Evolutionary conservation across 1,140 invertebrate species (phyloP), one percentile per base, ranked within the genome.

Genomic region (Telenomus remus): DNA sequence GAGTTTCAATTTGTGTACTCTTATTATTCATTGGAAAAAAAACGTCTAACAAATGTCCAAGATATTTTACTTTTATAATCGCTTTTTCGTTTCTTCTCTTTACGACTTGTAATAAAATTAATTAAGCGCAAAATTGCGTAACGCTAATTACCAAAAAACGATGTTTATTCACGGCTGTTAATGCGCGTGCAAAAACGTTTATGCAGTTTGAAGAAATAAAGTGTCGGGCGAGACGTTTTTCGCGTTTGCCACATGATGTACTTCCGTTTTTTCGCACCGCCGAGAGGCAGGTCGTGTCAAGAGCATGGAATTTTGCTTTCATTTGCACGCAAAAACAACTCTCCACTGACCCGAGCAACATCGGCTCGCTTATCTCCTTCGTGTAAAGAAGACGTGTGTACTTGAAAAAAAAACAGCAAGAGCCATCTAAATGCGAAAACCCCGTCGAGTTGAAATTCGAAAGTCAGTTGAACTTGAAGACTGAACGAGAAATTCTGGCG

Each of bases 281-380:
- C 49, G 56, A 66, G 63, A 74, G 63, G 34, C 46, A 57, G 19
- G 55, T 74, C 63, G 57, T 74, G 57, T 74, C 57, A 57, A 57
- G 71, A 50, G 47, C 48, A n/a, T 16, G 19, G 42, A 27, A 50
- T 13, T 48, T 47, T 11, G 15, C 50, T 39, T 61, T 11, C 42
- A 19, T 39, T 68, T 13, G 14, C 11, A 12, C 12, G 43, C 53
- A 48, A 55, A 71, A 59, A 59, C 55, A 27, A 42, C 11, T 53
- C 43, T 64, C 19, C 44, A 27, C 34, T 43, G 43, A 57, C 44
- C 37, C 57, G 44, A 16, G 27, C 53, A 12, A 34, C 42, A n/a
- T 39, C 37, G 9, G 19, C 19, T 6, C 19, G 19, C 19, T 27
- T 27, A 27, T 27, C 27, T 19, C 48, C 8, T 33, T 53, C 35